These are phyloP conservation scores for Notocelia uddmanniana DNA, from an alignment of 2,888 invertebrate genomes.

Conservation along the genomic window DNA sequence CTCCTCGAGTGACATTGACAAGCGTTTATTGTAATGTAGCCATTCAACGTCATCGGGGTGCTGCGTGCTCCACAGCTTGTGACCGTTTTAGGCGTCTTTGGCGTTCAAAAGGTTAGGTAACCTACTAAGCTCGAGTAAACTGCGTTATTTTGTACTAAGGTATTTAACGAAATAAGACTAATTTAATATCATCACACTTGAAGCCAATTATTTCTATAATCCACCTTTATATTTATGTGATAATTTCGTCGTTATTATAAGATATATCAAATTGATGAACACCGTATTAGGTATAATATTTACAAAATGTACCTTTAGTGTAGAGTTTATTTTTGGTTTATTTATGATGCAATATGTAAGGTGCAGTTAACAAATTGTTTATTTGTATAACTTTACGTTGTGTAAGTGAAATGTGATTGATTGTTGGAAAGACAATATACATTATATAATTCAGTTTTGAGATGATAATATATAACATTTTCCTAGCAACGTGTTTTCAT, in stretches of 20 bases:
- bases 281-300: constrained; percentile 21
- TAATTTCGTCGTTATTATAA: constrained; percentile 26
- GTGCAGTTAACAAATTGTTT: constrained; percentile 67
- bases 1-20: too few relatives aligned
- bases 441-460: constrained; percentile 70
- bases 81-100: too few relatives aligned
- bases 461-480: constrained; percentile 60
- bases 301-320: constrained; percentile 30
- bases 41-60: neutral
- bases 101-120: neutral
- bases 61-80: too few relatives aligned
- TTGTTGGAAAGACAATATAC: constrained; percentile 64
- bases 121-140: constrained; percentile 1
- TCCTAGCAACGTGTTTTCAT: constrained; percentile 26
- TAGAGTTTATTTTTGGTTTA: constrained; percentile 28
- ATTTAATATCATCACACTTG: constrained; percentile 35
- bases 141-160: constrained; percentile 14
- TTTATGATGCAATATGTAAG: constrained; percentile 48
- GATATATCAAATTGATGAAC: constrained; percentile 24
- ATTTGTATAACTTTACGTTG: constrained; percentile 62
- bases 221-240: constrained; percentile 34
- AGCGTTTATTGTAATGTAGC: neutral
- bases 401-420: constrained; percentile 70
- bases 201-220: constrained; percentile 8
- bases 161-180: constrained; percentile 18